A percentile compares a stretch with the other conserved stretches of the same genome.
Evolutionary conservation across 2,797 vertebrate genomes (phyloP).

Genomic region (Pteropus rufus): DNA sequence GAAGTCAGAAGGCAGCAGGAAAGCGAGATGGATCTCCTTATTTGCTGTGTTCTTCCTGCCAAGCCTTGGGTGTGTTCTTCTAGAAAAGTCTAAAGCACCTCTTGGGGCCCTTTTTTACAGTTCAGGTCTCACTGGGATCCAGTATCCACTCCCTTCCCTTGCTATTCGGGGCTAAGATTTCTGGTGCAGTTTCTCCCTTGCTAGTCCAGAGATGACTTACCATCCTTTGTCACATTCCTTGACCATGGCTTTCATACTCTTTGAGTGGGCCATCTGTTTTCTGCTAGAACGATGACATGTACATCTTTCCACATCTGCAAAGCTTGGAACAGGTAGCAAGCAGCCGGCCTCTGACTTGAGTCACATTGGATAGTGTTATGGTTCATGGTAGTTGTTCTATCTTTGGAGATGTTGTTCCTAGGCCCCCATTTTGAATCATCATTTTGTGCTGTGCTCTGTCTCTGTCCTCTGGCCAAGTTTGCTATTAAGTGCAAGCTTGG

Average conservation of each 20-base stretch:
- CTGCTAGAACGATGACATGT: background rate
- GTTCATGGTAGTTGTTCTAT: background rate
- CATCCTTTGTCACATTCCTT: background rate
- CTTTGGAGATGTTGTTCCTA: background rate
- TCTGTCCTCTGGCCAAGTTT: background rate
- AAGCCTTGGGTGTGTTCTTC: background rate
- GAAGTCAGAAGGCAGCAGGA: background rate
- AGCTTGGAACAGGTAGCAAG: background rate
- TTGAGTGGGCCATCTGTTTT: slow-evolving; percentile 18
- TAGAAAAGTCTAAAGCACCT: background rate
- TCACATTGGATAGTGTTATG: background rate
- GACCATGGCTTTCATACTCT: background rate
- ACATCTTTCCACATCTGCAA: background rate
- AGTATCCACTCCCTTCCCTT: background rate
- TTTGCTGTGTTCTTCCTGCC: background rate
- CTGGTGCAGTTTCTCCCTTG: background rate
- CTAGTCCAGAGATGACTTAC: background rate
- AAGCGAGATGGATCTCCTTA: background rate
- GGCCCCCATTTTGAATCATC: background rate
- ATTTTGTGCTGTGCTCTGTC: background rate
- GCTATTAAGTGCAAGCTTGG: background rate
- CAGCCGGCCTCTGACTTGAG: background rate
- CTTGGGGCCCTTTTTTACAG: background rate
- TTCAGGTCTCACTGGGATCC: background rate
- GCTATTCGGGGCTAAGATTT: background rate